Conservation (phyloP, 2,113 vertebrate species). For the Hydrochoerus hydrochaeris region DNA sequence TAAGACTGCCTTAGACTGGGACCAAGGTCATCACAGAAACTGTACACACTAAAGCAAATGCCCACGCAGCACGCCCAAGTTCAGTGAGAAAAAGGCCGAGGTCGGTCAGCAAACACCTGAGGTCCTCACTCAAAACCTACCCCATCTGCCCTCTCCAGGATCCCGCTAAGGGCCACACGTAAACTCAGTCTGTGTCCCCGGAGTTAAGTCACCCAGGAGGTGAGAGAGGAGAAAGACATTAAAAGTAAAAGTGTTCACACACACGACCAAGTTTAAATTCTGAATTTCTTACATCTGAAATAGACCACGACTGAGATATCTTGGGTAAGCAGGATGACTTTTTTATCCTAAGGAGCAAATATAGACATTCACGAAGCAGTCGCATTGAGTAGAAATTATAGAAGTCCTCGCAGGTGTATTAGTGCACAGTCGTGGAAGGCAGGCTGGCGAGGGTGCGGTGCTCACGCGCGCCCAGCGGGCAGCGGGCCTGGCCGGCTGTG, state of each 20-base stretch:
- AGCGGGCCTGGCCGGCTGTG: neutral
- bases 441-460: neutral
- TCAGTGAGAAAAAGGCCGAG: neutral
- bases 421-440: neutral
- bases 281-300: slow-evolving; percentile 31
- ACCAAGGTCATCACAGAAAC: neutral
- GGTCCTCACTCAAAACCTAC: neutral
- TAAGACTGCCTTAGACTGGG: neutral
- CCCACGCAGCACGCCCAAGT: rapidly evolving
- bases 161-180: neutral
- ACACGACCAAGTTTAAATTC: slow-evolving; percentile 22
- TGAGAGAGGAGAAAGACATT: neutral
- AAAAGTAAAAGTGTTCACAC: neutral
- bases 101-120: neutral
- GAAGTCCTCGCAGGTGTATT: slow-evolving; percentile 31
- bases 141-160: neutral
- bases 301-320: slow-evolving; percentile 12
- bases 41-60: neutral
- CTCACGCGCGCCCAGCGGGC: neutral
- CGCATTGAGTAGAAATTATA: slow-evolving; percentile 29
- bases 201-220: neutral
- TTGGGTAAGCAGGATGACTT: neutral
- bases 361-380: slow-evolving; percentile 10
- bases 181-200: neutral
- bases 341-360: slow-evolving; percentile 57